These are phyloP conservation scores for Blomia tropicalis DNA, from an alignment of 2,888 invertebrate species.

Conservation along the genomic window DNA sequence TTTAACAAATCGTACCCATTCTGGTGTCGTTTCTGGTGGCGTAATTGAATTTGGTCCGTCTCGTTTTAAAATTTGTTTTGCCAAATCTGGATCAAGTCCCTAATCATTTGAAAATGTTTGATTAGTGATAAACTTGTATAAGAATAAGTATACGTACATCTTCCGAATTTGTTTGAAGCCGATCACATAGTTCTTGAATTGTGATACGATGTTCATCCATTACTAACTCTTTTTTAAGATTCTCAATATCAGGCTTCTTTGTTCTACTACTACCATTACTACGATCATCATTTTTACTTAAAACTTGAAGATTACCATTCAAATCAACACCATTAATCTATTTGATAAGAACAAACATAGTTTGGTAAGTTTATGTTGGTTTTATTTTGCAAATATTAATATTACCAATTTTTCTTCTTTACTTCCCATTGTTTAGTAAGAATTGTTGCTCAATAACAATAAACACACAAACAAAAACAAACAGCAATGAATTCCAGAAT, in stretches of 20 bases:
- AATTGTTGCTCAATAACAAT: too few species aligned
- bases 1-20: slow-evolving; percentile 98
- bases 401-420: background rate
- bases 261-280: background rate
- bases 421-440: slow-evolving; percentile 32
- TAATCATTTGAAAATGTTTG: background rate
- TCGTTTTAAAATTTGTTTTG: slow-evolving; percentile 36
- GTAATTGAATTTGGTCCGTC: slow-evolving; percentile 56
- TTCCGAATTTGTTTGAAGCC: slow-evolving; percentile 90
- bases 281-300: background rate
- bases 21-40: slow-evolving; percentile 80
- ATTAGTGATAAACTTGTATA: background rate
- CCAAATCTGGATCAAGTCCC: slow-evolving; percentile 14
- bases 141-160: slow-evolving; percentile 48
- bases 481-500: too few species aligned
- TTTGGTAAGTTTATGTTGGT: background rate
- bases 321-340: background rate
- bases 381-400: too few species aligned
- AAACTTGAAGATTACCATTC: background rate
- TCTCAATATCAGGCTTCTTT: slow-evolving; percentile 11
- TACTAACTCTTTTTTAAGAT: background rate
- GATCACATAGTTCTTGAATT: slow-evolving; percentile 86
- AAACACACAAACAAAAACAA: too few species aligned
- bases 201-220: slow-evolving; percentile 88
- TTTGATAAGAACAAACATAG: background rate